These are phyloP conservation scores for Actinia equina DNA, from an alignment of 64 coral and sea anemone genomes.

Conservation along the genomic window DNA sequence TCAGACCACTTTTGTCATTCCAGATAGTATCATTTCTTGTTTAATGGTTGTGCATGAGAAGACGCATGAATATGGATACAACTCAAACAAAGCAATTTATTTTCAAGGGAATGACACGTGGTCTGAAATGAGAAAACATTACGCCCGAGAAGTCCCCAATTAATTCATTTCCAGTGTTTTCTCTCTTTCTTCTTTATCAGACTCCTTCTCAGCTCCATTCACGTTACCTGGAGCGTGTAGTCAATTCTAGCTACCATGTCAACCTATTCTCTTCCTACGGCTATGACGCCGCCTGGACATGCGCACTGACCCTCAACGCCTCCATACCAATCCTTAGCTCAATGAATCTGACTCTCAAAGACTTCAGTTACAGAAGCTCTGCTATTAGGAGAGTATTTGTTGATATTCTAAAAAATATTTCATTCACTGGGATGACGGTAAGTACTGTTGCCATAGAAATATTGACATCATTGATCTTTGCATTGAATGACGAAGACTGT, in stretches of 20 bases:
- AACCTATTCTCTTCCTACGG: conserved; percentile 64
- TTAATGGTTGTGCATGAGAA: too few relatives aligned
- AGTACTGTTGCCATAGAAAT: background rate
- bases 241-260: conserved; percentile 19
- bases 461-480: background rate
- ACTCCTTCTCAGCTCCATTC: conserved; percentile 40
- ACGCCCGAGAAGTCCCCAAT: too few relatives aligned
- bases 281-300: conserved; percentile 75
- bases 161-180: background rate
- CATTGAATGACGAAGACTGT: background rate
- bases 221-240: conserved; percentile 30
- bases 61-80: too few relatives aligned
- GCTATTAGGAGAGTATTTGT: conserved; percentile 56
- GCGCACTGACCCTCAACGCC: conserved; percentile 50
- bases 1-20: too few relatives aligned
- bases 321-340: conserved; percentile 31
- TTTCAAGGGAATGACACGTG: too few relatives aligned
- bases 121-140: too few relatives aligned
- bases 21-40: too few relatives aligned
- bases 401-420: conserved; percentile 42
- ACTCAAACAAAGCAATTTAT: too few relatives aligned
- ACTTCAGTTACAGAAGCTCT: conserved; percentile 54
- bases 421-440: conserved; percentile 72
- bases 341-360: conserved; percentile 20
- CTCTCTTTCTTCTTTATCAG: background rate